phyloP scores from a whole-genome alignment of 2,888 invertebrate species.

The Eustalomyia histrio region DNA sequence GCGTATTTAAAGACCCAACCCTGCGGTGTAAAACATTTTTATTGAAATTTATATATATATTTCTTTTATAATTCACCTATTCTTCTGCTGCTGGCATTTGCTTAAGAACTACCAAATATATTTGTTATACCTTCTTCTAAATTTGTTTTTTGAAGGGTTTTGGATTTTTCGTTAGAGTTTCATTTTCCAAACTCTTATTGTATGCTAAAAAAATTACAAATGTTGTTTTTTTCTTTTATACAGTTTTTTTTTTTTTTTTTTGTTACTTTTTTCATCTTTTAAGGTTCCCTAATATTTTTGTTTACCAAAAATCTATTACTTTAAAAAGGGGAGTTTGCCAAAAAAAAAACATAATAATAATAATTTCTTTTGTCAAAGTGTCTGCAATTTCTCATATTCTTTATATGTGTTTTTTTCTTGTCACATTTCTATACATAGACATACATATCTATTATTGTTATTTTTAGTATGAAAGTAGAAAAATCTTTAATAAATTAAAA shows the following conservation, averaged over 20 bases:
- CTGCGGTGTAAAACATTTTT: too few species aligned
- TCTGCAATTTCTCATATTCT: conserved; percentile 60
- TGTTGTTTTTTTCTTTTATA: not conserved
- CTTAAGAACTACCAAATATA: not conserved
- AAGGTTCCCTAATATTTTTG: conserved; percentile 16
- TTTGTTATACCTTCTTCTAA: not conserved
- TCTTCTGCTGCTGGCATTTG: not conserved
- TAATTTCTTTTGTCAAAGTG: conserved; percentile 67
- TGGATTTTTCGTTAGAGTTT: conserved; percentile 3
- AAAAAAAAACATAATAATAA: conserved; percentile 14
- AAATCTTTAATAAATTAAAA: conserved; percentile 17
- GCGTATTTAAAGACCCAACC: too few species aligned
- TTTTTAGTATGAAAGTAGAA: not conserved
- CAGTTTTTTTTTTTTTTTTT: not conserved
- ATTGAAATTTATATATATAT: too few species aligned
- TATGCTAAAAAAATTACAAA: not conserved
- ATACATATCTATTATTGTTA: conserved; percentile 32
- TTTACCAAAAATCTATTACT: conserved; percentile 37
- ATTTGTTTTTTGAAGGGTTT: conserved; percentile 19
- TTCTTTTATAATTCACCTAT: too few species aligned
- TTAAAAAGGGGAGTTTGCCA: conserved; percentile 28
- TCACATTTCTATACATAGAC: conserved; percentile 39
- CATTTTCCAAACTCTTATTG: not conserved
- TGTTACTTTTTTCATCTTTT: conserved; percentile 9
- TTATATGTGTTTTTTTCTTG: conserved; percentile 51